Base-by-base conservation (phyloP, 1,140 invertebrate species). In the Meloidogyne hapla region DNA sequence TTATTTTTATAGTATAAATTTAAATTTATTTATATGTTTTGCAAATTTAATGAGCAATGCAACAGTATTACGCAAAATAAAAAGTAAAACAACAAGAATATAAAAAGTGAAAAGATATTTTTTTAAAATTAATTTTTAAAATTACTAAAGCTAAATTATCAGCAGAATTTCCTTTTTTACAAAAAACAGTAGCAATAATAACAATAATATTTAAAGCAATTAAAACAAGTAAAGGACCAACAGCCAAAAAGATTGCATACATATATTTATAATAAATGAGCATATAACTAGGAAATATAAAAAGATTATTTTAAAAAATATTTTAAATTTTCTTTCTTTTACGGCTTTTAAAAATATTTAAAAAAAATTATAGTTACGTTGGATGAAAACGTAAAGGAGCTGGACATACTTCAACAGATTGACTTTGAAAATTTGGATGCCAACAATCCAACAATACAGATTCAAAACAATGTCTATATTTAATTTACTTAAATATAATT, bases 41-140 rank as follows among this genome's bases (percentile, higher is more conserved):
- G 26, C 84, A 86, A 21, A 86, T 77, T 86, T 86, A 38, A 86
- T 72, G 2, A 86, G 62, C 15, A 87, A 64, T 4, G 85, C 85
- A 68, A 82, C 76, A 18, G 75, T 81, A 67, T 86, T 86, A 73
- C 85, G 87, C 10, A 74, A 75, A 71, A 86, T 87, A 62, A 86
- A 86, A 15, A 86, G 74, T 15, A 86, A 74, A 8, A 86, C 85
- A 25, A 86, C 85, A n/a, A 86, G 78, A 67, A 86, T 82, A 84
- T 85, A 21, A 78, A 83, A 67, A 71, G 13, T 18, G 62, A 69
- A 13, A 62, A 62, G 8, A n/a, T 40, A n/a, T 72, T 74, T 33
- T 63, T 63, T 69, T 2, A 33, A 18, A 18, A 67, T 33, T 25
- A 38, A 67, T 67, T 33, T 10, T 13, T 63, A n/a, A 23, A 18